Percentiles rank a stretch among this genome's conserved stretches.
These are phyloP conservation scores for Chloroclysta siterata DNA, from an alignment of 2,888 invertebrate genomes.

Conservation along the genomic window DNA sequence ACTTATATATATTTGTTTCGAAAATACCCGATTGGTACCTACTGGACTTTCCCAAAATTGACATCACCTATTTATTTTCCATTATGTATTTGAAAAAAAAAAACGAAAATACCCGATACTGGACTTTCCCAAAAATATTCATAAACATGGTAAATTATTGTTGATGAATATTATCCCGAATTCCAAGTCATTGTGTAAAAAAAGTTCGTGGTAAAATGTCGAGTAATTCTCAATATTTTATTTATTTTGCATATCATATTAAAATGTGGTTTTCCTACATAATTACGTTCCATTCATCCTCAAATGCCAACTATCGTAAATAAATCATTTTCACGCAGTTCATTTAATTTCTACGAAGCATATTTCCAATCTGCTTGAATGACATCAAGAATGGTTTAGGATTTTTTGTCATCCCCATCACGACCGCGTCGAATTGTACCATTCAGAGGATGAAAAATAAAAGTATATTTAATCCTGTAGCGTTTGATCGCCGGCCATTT, in stretches of 20 bases:
- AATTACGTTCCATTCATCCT: constrained; percentile 39
- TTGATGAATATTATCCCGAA: no score
- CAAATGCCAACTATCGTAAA: constrained; percentile 39
- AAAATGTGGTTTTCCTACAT: constrained; percentile 29
- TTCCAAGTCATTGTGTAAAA: background rate
- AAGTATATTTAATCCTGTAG: constrained; percentile 72
- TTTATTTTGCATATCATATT: background rate
- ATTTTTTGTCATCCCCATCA: constrained; percentile 72
- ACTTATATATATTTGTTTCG: no score
- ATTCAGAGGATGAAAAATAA: constrained; percentile 66
- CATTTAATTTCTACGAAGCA: constrained; percentile 51
- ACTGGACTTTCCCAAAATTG: no score
- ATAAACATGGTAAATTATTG: no score
- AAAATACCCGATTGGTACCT: no score
- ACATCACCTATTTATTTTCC: no score
- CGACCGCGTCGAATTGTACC: constrained; percentile 73
- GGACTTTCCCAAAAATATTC: no score
- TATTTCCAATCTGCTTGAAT: constrained; percentile 45
- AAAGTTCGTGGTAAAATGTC: background rate
- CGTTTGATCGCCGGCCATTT: constrained; percentile 49
- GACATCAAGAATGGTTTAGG: constrained; percentile 54
- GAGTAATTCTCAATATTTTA: no score
- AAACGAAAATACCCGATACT: no score
- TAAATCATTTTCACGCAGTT: constrained; percentile 48
- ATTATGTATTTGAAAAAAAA: no score